Evolutionary conservation across 2,888 invertebrate species (phyloP).

Genomic region (Scrobipalpa atriplicella): DNA sequence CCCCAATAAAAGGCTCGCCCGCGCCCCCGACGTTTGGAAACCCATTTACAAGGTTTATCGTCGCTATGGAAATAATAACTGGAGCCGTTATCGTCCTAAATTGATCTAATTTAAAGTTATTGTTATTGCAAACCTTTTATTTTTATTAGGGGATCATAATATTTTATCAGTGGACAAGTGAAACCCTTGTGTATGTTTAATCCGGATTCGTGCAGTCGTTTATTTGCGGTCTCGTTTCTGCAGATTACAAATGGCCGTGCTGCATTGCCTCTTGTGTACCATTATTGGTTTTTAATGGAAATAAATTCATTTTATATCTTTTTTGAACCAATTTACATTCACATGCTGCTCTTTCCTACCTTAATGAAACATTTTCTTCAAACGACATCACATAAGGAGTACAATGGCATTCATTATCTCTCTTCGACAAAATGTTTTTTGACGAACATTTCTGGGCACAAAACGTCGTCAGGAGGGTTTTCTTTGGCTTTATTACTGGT

Average conservation of each 20-base stretch:
- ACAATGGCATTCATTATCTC: slow-evolving; percentile 19
- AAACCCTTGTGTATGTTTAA: slow-evolving; percentile 36
- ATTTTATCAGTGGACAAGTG: slow-evolving; percentile 57
- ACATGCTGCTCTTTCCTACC: background rate
- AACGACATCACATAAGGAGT: slow-evolving; percentile 25
- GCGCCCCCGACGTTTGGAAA: slow-evolving; percentile 76
- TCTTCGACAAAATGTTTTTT: background rate
- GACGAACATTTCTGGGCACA: slow-evolving; percentile 19
- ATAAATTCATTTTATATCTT: slow-evolving; percentile 3
- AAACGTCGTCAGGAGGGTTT: slow-evolving; percentile 25
- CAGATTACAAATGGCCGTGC: background rate
- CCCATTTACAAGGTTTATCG: slow-evolving; percentile 81
- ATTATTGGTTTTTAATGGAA: slow-evolving; percentile 9
- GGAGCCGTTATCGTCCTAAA: slow-evolving; percentile 79
- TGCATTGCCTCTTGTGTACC: background rate
- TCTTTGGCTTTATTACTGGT: slow-evolving; percentile 23
- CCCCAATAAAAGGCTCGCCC: slow-evolving; percentile 77
- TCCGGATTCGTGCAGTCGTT: slow-evolving; percentile 25
- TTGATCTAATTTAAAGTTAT: slow-evolving; percentile 81
- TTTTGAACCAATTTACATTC: background rate
- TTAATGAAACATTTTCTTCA: slow-evolving; percentile 19
- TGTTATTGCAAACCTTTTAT: slow-evolving; percentile 77
- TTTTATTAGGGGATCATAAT: slow-evolving; percentile 75
- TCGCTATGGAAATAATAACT: slow-evolving; percentile 81
- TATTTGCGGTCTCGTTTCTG: slow-evolving; percentile 27